Evolutionary conservation across 92 coral and sea anemone species (phyloP), one percentile per base, ranked within the genome.

Genomic region (Epizoanthus ramosus): DNA sequence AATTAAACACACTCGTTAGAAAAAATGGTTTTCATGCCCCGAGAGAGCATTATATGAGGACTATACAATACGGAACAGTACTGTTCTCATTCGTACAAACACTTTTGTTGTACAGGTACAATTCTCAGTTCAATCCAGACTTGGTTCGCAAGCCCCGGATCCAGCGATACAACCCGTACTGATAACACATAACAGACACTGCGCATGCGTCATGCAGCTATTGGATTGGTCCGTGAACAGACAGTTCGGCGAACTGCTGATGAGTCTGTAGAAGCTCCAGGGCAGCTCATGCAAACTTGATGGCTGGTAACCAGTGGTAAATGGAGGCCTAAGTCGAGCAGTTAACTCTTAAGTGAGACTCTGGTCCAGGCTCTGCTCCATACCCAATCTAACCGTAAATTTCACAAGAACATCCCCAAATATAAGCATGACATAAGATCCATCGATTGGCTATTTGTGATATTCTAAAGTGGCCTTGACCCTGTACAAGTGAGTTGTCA

Each of bases 101-200:
- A 28, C 13, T 7, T 81, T 74, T 57, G 13, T 71, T 73, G 24
- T 79, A 8, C 87, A 96, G 99, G 66, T 96, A 96, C 86, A 92
- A 93, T 28, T 96, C 99, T 25, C 99, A 96, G 85, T 96, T 91
- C 76, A 91, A 96, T 84, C 99, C 99, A 66, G 94, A 91, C 69
- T 80, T 96, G 21, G 99, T 85, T 22, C 88, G 95, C 60, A 96
- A 72, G 76, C 99, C 99, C 5, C 56, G 88, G 25, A 73, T 79
- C 60, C 87, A 86, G 14, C 83, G 99, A 68, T 75, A 86, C 75
- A 75, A 84, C 43, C 99, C 98, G 17, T 94, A 88, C 83, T 94
- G 86, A 71, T 15, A 8, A 50, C 19, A 74, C 47, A 57, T 73
- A n/a, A 28, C 41, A 3, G 22, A n/a, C 9, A 28, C 41, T 67